Evolutionary conservation across 2,888 invertebrate species (phyloP).

Genomic region (Campoplex nolae): DNA sequence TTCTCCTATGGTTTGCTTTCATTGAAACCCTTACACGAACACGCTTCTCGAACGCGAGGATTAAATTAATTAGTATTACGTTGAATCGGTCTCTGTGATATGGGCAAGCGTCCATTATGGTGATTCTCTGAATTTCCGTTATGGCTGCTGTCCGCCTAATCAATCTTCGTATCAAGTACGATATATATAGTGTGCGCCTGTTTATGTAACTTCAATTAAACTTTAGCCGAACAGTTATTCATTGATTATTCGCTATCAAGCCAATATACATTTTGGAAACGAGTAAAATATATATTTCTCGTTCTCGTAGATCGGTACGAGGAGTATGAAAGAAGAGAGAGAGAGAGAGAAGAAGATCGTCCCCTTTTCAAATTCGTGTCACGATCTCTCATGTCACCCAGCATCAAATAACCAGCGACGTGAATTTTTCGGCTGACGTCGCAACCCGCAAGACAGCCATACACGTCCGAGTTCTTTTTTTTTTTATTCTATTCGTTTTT

Average conservation of each 20-base stretch:
- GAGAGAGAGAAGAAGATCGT: conserved; percentile 24
- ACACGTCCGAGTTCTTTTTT: conserved; percentile 18
- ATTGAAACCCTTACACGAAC: conserved; percentile 25
- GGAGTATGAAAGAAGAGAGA: neutral
- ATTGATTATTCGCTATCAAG: neutral
- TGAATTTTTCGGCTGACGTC: conserved; percentile 54
- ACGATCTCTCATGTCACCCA: conserved; percentile 65
- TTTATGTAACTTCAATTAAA: neutral
- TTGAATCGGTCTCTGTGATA: conserved; percentile 1
- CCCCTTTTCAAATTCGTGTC: conserved; percentile 59
- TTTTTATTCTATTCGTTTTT: conserved; percentile 11
- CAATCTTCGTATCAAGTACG: conserved; percentile 6
- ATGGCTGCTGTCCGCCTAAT: neutral
- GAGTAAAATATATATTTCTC: conserved; percentile 36
- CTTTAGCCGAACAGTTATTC: neutral
- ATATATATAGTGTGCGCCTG: neutral
- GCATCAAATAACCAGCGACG: conserved; percentile 64
- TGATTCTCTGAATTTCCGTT: neutral
- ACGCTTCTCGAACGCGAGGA: conserved; percentile 46
- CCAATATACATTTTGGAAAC: neutral
- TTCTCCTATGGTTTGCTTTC: conserved; percentile 36
- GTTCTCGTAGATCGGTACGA: conserved; percentile 4
- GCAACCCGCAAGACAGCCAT: conserved; percentile 19
- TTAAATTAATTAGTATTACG: conserved; percentile 59
- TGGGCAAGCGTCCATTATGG: conserved; percentile 8